Base-by-base conservation (phyloP, 2,797 vertebrate genomes). In the Myotis daubentonii region DNA sequence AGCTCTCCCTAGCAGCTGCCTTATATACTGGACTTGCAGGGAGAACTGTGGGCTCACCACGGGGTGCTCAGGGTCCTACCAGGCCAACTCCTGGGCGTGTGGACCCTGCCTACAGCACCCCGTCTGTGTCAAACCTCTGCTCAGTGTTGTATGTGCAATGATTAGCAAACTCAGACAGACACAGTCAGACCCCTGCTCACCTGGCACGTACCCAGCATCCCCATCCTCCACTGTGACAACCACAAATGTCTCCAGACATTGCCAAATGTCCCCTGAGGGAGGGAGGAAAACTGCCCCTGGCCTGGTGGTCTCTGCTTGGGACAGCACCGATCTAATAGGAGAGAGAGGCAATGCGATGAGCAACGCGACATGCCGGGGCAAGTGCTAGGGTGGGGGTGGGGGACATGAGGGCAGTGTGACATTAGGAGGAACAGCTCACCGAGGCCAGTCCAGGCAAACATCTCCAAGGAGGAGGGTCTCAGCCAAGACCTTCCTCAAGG, bases 351-450 rank as follows among this genome's bases (percentile, higher is more conserved):
- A 28, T 10, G 65, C 1, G 3, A 19, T 28, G 30, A 71, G 76
- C 76, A 4, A 47, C 1, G 11, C 19, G 38, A 75, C 13, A 2
- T 9, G 3, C 79, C 2, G n/a, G n/a, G 25, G 51, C n/a, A 23
- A 10, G 13, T 25, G 49, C 68, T 7, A 28, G 25, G 68, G 28
- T 5, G 7, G 76, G 25, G 68, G 28, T 5, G 7, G 76, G 53
- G 57, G 13, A 13, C 6, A 0, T 1, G 15, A 4, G 44, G 38
- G 51, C 51, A 17, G 80, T 0, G 38, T 6, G 55, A 41, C 30
- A 2, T 0, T 0, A 1, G 5, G 23, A 53, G 3, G 5, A 8
- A 20, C 15, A 6, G 41, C 66, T 13, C 16, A 17, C 25, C 0
- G 2, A 36, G 70, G 7, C 22, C 4, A 44, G 65, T 9, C 33